phyloP scores from a whole-genome alignment of 2,113 vertebrate genomes.

The Megatriorchis doriae region DNA sequence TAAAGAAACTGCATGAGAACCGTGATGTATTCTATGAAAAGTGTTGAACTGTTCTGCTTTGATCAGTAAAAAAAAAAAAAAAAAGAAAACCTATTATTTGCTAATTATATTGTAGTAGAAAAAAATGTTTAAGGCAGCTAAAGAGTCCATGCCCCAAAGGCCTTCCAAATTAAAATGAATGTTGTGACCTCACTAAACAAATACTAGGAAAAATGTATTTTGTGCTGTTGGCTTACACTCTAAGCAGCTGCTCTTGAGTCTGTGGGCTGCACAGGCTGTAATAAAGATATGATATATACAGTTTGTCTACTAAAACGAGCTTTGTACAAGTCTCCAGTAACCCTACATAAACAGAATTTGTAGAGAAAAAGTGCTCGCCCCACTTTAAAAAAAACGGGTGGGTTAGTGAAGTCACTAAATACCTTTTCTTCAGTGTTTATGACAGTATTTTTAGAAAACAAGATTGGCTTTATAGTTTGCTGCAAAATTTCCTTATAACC shows the following conservation, averaged over 20 bases:
- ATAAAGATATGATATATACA: neutral
- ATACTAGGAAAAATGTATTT: neutral
- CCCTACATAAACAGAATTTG: neutral
- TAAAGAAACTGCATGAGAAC: neutral
- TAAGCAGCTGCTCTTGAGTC: neutral
- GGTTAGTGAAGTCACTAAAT: neutral
- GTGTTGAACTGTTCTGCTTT: neutral
- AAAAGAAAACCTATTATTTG: neutral
- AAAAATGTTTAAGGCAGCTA: neutral
- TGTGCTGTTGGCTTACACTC: neutral
- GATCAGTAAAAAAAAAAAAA: neutral
- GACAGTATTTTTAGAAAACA: slow-evolving; percentile 29
- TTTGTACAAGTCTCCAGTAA: neutral
- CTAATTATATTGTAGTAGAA: neutral
- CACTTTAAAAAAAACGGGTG: neutral
- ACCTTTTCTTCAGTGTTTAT: neutral
- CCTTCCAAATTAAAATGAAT: neutral
- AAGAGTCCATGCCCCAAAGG: neutral
- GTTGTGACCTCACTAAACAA: neutral
- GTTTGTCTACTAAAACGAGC: neutral
- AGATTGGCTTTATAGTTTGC: neutral
- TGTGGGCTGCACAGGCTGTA: neutral
- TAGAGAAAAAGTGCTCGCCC: neutral
- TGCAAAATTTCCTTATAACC: slow-evolving; percentile 18
- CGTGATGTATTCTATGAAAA: neutral